phyloP scores from a whole-genome alignment of 2,888 invertebrate genomes.

The Flexamia atlantica region DNA sequence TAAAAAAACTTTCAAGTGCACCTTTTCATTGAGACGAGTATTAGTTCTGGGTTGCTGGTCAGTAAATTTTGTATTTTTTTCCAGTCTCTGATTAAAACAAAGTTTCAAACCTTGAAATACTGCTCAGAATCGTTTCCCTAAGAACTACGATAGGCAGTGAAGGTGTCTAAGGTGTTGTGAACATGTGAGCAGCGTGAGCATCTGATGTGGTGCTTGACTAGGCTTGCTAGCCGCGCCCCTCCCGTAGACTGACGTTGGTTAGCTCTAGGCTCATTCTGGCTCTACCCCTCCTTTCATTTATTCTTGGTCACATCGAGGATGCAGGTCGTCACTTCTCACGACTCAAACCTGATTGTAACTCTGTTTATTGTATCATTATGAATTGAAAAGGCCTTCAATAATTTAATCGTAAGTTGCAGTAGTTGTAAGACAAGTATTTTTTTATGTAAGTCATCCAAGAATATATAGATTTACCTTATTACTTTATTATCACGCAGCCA shows the following conservation, averaged over 20 bases:
- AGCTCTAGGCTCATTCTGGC: constrained; percentile 41
- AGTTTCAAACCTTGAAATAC: too few relatives aligned
- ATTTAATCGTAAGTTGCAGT: background rate
- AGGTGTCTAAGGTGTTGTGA: background rate
- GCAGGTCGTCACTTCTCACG: background rate
- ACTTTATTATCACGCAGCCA: too few relatives aligned
- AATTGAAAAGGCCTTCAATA: background rate
- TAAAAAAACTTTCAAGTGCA: too few relatives aligned
- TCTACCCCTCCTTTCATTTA: constrained; percentile 28
- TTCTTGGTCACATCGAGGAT: constrained; percentile 10
- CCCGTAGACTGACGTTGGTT: constrained; percentile 28
- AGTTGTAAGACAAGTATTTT: background rate
- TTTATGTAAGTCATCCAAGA: background rate
- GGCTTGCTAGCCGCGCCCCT: constrained; percentile 42
- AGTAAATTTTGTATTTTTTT: too few relatives aligned
- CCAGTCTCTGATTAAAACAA: too few relatives aligned
- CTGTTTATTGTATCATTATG: background rate
- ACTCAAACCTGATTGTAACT: background rate
- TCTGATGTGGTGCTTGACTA: constrained; percentile 30
- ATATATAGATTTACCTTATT: too few relatives aligned
- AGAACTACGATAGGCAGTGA: background rate
- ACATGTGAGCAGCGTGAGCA: constrained; percentile 37
- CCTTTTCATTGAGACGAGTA: too few relatives aligned
- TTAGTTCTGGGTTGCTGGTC: too few relatives aligned
- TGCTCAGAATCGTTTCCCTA: too few relatives aligned